Conservation (phyloP, 2,888 invertebrate genomes). For the Sipha maydis region DNA sequence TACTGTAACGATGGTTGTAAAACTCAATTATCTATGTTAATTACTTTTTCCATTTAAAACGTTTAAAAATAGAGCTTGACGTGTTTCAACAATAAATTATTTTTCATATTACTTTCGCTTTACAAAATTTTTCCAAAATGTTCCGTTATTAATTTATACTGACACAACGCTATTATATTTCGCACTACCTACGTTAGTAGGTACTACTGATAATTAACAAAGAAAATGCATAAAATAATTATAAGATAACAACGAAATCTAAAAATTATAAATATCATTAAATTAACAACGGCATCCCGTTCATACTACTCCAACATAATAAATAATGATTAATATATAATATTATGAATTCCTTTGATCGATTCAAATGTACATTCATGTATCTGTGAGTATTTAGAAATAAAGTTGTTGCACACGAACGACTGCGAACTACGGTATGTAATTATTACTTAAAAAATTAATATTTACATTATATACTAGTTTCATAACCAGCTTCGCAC, state of each 20-base stretch:
- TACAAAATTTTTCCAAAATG: neutral
- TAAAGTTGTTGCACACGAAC: no score
- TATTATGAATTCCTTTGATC: no score
- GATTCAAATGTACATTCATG: no score
- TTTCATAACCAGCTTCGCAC: no score
- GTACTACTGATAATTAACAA: neutral
- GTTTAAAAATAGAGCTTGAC: neutral
- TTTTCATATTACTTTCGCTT: neutral
- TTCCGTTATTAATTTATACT: neutral
- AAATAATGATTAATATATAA: no score
- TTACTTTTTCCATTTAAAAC: conserved; percentile 22
- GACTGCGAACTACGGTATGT: no score
- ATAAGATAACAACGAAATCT: neutral
- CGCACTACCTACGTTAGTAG: neutral
- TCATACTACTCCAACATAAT: no score
- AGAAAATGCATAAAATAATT: neutral
- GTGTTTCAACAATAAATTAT: neutral
- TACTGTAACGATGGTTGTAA: neutral
- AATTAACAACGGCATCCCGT: neutral
- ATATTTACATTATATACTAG: no score
- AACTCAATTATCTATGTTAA: neutral
- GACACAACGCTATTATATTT: neutral
- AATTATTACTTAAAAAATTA: no score
- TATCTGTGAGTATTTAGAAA: no score
- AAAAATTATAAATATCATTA: neutral